Evolutionary conservation across 2,888 invertebrate genomes (phyloP).

Genomic region (Gymnoscelis rufifasciata): DNA sequence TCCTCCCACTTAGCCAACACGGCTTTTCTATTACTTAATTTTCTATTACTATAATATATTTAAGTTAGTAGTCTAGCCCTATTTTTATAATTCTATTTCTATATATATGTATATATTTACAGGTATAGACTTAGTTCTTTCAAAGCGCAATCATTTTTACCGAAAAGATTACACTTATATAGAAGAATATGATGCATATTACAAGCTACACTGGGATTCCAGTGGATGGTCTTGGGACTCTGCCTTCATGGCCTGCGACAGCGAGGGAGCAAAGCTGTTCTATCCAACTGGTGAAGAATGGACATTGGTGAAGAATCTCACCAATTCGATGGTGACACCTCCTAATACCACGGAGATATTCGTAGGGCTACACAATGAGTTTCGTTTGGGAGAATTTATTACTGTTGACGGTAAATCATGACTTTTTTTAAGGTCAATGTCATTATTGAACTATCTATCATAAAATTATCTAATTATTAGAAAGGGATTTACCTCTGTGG

Average conservation of each 20-base stretch:
- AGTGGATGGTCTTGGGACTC: constrained; percentile 32
- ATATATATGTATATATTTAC: too few relatives aligned
- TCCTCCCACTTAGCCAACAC: too few relatives aligned
- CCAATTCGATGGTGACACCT: constrained; percentile 14
- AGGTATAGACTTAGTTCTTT: constrained; percentile 4
- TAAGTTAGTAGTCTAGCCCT: too few relatives aligned
- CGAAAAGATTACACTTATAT: constrained; percentile 45
- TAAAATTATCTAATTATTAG: too few relatives aligned
- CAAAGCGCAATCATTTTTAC: constrained; percentile 36
- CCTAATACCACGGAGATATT: constrained; percentile 38
- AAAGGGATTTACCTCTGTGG: too few relatives aligned
- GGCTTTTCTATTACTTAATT: too few relatives aligned
- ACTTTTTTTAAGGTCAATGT: too few relatives aligned
- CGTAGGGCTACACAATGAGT: constrained; percentile 43
- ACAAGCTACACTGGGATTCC: constrained; percentile 42
- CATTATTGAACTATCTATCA: too few relatives aligned
- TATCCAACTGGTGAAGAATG: constrained; percentile 43
- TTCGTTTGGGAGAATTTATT: constrained; percentile 40
- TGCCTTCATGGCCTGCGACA: constrained; percentile 39
- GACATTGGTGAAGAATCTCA: constrained; percentile 36
- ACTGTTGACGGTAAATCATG: constrained; percentile 45
- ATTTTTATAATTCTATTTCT: too few relatives aligned
- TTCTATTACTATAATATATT: too few relatives aligned
- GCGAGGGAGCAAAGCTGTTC: constrained; percentile 44
- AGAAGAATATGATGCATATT: constrained; percentile 41